Evolutionary conservation across 2,113 vertebrate genomes (phyloP), one percentile per base, ranked within the genome.

Genomic region (Phasianus colchicus): DNA sequence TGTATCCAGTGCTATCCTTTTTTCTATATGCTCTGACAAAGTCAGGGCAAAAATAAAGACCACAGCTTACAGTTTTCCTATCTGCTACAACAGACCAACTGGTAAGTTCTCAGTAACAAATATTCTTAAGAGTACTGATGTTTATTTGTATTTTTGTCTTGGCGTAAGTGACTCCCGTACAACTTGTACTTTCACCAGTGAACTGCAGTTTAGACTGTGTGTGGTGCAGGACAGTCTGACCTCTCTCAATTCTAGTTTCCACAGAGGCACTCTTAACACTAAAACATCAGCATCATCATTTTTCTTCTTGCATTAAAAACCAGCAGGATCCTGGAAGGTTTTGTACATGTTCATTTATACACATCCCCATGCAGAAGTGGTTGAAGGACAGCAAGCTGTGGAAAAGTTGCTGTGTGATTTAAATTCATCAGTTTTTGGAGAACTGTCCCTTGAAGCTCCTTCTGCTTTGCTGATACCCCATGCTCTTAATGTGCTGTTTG

Each of bases 11-110:
- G 63, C 66, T 94, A 76, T 64, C 82, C 91, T 82, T 30, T 10
- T 86, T 63, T 94, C 27, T 74, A 21, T 60, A 54, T 52, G 88
- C 52, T 90, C 65, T 94, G 83, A 95, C 69, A 94, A 95, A 94
- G 67, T 86, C 80, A 91, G 19, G 78, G 90, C 72, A 86, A 95
- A 95, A 96, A 92, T 86, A 93, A 94, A 92, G 88, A 64, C 79
- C 85, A 58, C 54, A 69, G 86, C 81, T 86, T 95, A 54, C 75
- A 88, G 76, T 86, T 76, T 95, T 92, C 83, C 86, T 88, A 93
- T 94, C 93, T 94, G 92, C 93, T 94, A 60, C 91, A 92, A 55
- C 80, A 93, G 96, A 91, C 93, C 63, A 86, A 88, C 88, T 54
- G 89, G 81, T 92, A 92, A 85, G 34, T 69, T 95, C 89, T 93